Conservation (phyloP, 2,888 invertebrate genomes). For the Athripsodes cinereus region DNA sequence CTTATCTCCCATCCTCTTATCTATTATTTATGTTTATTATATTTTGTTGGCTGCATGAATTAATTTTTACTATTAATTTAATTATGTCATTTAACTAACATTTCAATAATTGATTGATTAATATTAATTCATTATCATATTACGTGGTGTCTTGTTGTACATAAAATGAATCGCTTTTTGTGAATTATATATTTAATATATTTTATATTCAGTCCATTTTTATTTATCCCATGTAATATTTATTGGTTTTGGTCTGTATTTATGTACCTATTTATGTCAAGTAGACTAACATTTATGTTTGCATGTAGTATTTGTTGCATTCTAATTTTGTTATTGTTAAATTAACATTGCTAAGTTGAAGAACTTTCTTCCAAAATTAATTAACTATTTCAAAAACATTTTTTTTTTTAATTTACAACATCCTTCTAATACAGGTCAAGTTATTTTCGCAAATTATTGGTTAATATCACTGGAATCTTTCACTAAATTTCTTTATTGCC, state of each 20-base stretch:
- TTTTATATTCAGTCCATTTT: constrained; percentile 12
- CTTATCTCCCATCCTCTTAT: constrained; percentile 33
- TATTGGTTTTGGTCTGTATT: constrained; percentile 12
- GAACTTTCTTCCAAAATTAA: too few relatives aligned
- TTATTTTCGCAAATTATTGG: too few relatives aligned
- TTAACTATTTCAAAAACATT: too few relatives aligned
- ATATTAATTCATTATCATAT: too few relatives aligned
- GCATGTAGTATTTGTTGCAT: background rate
- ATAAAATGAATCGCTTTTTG: constrained; percentile 10
- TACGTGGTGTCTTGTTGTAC: background rate
- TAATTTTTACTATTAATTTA: background rate
- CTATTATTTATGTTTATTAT: constrained; percentile 31
- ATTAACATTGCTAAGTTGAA: background rate
- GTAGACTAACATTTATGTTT: background rate
- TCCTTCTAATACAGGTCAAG: too few relatives aligned
- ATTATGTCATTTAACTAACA: constrained; percentile 30
- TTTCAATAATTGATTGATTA: background rate
- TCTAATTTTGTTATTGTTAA: background rate
- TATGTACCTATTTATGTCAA: too few relatives aligned
- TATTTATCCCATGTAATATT: constrained; percentile 14
- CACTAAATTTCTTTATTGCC: too few relatives aligned
- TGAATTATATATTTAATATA: constrained; percentile 9
- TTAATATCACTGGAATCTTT: too few relatives aligned
- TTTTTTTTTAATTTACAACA: too few relatives aligned
- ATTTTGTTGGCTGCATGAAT: constrained; percentile 25